Evolutionary conservation across 2,888 invertebrate genomes (phyloP), one percentile per base, ranked within the genome.

Genomic region (Drosophila robusta): DNA sequence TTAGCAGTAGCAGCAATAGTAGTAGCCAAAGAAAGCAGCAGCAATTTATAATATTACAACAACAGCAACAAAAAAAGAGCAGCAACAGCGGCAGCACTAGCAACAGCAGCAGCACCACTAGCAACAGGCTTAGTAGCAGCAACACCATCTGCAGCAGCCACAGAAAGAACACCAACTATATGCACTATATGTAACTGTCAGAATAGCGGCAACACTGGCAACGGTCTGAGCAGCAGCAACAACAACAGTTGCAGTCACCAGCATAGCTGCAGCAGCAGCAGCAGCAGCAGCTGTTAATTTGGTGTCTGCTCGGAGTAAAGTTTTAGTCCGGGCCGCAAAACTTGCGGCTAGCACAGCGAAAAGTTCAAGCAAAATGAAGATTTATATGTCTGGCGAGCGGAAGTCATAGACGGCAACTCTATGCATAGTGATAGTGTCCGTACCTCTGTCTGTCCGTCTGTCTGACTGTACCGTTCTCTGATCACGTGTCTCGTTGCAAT

Each of bases 401-500:
- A 85, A 81, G 85, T 78, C 78, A 80, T 78, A 78, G 75, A 75
- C 54, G 38, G 38, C 60, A 60, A 57, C 24, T 50, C 75, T 61
- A 64, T 75, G 78, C 68, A 78, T 78, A 78, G 68, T 61, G 75
- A 68, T 78, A 57, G 68, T 46, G 22, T 7, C 36, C 24, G 50
- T 42, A 16, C 29, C 26, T 16, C 38, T 16, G 34, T 2, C 47
- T 16, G 36, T 22, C 29, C 16, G 51, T 2, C 16, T 47, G 42
- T 49, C 36, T 39, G 32, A 14, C 47, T 45, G 24, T 18, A 12
- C 16, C 24, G 60, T 38, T 36, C 60, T 62, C 49, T 75, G 84
- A 81, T 85, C 87, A 85, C 87, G 85, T 85, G 85, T 87, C 86
- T 80, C 72, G 76, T 75, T 87, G 85, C 89, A 85, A 85, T 85